Conservation (phyloP, 2,113 vertebrate genomes). For the Archocentrus centrarchus region DNA sequence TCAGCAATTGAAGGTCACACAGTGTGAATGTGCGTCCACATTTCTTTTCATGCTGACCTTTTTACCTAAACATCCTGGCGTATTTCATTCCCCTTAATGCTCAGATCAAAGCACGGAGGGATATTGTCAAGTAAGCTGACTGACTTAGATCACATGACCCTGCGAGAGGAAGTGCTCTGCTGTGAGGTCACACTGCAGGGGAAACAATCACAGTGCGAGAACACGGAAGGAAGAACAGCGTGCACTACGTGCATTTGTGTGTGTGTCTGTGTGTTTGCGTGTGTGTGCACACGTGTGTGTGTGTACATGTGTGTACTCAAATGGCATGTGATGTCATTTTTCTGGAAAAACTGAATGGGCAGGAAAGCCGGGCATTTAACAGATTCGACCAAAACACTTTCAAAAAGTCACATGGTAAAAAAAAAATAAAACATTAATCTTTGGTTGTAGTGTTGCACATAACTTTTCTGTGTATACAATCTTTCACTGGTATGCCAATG, state of each 20-base stretch:
- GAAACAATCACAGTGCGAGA: constrained; percentile 69
- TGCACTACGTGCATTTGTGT: constrained; percentile 22
- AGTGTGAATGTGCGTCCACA: neutral
- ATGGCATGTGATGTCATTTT: constrained; percentile 69
- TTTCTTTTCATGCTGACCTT: constrained; percentile 41
- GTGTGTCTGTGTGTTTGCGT: constrained; percentile 2
- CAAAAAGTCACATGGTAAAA: constrained; percentile 12
- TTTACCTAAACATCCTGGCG: constrained; percentile 40
- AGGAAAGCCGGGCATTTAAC: constrained; percentile 57
- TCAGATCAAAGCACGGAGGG: constrained; percentile 50
- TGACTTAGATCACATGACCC: constrained; percentile 63
- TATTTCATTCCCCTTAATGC: constrained; percentile 14
- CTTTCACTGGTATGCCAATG: neutral
- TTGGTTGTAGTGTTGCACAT: neutral
- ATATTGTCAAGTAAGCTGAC: constrained; percentile 50
- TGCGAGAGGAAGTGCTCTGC: constrained; percentile 48
- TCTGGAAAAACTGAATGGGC: constrained; percentile 60
- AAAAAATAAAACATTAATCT: neutral
- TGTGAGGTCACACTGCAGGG: constrained; percentile 63
- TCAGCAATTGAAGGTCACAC: neutral
- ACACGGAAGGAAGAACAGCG: constrained; percentile 74
- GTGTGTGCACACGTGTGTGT: constrained; percentile 20
- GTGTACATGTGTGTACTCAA: constrained; percentile 10
- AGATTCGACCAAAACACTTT: constrained; percentile 18
- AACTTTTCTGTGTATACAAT: neutral